Evolutionary conservation across 2,888 invertebrate genomes (phyloP).

Genomic region (Aleiodes alternator): DNA sequence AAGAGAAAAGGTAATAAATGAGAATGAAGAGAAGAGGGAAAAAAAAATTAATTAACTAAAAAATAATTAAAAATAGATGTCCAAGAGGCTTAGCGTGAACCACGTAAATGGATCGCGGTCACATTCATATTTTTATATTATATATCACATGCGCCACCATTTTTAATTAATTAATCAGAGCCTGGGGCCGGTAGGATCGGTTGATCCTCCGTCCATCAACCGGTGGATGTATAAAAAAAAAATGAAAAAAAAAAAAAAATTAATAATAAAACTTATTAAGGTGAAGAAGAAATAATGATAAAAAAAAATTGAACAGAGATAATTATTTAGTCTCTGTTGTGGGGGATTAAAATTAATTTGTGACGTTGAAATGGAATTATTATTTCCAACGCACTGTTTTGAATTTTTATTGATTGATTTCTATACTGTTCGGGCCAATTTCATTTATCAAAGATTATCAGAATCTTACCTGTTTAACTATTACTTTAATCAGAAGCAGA

Average conservation of each 20-base stretch:
- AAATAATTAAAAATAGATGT: constrained; percentile 53
- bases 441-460: too few species aligned
- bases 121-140: constrained; percentile 64
- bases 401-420: too few species aligned
- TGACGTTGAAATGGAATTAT: too few species aligned
- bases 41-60: constrained; percentile 39
- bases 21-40: constrained; percentile 12
- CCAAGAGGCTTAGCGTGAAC: constrained; percentile 62
- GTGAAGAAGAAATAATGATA: neutral
- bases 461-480: too few species aligned
- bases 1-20: constrained; percentile 46
- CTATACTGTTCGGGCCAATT: too few species aligned
- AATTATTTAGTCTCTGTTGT: constrained; percentile 5
- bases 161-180: constrained; percentile 43
- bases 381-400: too few species aligned
- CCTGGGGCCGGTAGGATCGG: constrained; percentile 43
- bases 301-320: too few species aligned
- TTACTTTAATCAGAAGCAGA: too few species aligned
- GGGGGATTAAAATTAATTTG: constrained; percentile 33
- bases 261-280: constrained; percentile 5
- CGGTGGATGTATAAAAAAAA: constrained; percentile 40
- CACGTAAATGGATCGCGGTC: constrained; percentile 56
- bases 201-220: constrained; percentile 44
- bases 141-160: constrained; percentile 51
- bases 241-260: constrained; percentile 30